Evolutionary conservation across 2,797 vertebrate species (phyloP).

Genomic region (Protonibea diacanthus): DNA sequence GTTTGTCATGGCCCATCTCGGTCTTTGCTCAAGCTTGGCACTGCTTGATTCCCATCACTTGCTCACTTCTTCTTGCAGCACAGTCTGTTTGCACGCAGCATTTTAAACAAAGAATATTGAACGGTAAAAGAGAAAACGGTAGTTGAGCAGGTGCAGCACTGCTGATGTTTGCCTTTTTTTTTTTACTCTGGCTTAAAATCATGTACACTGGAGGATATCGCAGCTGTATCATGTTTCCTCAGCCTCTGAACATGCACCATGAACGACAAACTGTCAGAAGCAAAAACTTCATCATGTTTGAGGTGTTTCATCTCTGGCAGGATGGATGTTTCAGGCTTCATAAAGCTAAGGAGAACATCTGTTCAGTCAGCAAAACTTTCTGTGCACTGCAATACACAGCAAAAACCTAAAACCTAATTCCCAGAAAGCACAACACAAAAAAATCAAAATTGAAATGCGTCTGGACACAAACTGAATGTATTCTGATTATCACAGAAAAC

Average conservation of each 20-base stretch:
- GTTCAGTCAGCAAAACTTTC: background rate
- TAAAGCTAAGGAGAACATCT: background rate
- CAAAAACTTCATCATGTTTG: background rate
- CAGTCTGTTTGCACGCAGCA: conserved; percentile 27
- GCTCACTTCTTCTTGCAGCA: conserved; percentile 23
- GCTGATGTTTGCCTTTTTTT: conserved; percentile 7
- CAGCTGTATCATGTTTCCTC: conserved; percentile 13
- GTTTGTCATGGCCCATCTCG: conserved; percentile 35
- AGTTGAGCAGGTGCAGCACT: background rate
- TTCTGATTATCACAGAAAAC: background rate
- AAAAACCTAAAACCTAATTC: background rate
- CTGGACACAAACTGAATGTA: too few species aligned
- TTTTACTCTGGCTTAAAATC: conserved; percentile 2
- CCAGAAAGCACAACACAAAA: background rate
- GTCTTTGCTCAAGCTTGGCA: conserved; percentile 31
- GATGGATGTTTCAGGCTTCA: background rate
- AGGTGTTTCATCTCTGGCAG: background rate
- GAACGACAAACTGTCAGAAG: background rate
- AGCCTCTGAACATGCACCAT: background rate
- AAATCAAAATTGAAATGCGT: background rate
- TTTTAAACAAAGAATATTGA: conserved; percentile 19
- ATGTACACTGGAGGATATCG: background rate
- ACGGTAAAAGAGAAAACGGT: background rate
- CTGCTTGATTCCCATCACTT: conserved; percentile 30
- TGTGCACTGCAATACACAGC: background rate